A percentile compares a stretch with the other conserved stretches of the same genome.
These are phyloP conservation scores for Plecotus auritus DNA, from an alignment of 2,113 vertebrate species.

Conservation along the genomic window DNA sequence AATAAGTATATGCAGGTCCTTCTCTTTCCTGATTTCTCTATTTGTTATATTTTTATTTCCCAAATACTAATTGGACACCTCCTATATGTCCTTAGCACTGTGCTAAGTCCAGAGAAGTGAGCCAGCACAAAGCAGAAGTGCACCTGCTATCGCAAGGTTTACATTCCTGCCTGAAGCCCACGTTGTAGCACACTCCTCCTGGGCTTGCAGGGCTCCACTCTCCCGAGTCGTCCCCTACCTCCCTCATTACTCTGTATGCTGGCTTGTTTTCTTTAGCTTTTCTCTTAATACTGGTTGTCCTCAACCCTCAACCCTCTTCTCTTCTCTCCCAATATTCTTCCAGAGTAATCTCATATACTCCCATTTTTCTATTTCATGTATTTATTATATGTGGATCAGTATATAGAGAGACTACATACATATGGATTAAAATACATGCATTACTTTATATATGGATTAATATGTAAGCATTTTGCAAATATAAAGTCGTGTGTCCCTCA, in stretches of 20 bases:
- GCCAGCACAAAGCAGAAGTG: background rate
- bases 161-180: background rate
- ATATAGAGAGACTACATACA: background rate
- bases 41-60: background rate
- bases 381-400: background rate
- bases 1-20: background rate
- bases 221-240: background rate
- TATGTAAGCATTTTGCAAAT: background rate
- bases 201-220: background rate
- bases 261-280: background rate
- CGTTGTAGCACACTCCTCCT: background rate
- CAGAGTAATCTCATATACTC: background rate
- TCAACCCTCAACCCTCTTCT: background rate
- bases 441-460: background rate
- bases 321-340: background rate
- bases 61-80: background rate
- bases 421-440: background rate
- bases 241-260: background rate
- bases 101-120: background rate
- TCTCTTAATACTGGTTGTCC: background rate
- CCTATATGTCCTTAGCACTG: background rate
- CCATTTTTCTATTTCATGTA: background rate
- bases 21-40: constrained; percentile 12
- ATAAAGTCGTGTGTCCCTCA: background rate
- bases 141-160: background rate